Percentiles rank a stretch among this genome's conserved stretches.
Conservation (phyloP, 2,113 vertebrate species). For the Ceyx cyanopectus region DNA sequence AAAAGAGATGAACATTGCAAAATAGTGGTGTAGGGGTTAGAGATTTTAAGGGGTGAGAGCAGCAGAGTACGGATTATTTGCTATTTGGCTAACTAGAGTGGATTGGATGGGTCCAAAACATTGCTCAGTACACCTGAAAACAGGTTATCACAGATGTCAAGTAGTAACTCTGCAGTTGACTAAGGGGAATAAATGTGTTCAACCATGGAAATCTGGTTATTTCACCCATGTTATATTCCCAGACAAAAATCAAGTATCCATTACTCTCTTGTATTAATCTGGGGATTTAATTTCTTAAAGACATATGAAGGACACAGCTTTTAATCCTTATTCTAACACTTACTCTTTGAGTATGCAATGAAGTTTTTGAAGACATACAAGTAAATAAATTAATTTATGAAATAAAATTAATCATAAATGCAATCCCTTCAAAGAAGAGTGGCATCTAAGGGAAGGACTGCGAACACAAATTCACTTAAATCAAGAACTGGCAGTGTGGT, state of each 20-base stretch:
- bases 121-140: background rate
- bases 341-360: background rate
- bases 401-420: conserved; percentile 22
- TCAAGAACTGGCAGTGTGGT: background rate
- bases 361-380: conserved; percentile 18
- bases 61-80: background rate
- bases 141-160: background rate
- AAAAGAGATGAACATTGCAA: background rate
- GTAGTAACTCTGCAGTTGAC: background rate
- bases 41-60: background rate
- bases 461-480: background rate
- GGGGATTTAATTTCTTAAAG: background rate
- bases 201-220: background rate
- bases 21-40: background rate
- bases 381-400: conserved; percentile 48
- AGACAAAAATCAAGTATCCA: background rate
- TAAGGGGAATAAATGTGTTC: background rate
- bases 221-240: background rate
- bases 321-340: background rate
- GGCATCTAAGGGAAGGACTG: conserved; percentile 41
- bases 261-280: background rate
- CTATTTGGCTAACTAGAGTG: background rate
- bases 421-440: conserved; percentile 34
- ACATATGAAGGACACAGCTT: background rate
- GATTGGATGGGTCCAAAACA: background rate